phyloP scores from a whole-genome alignment of 2,888 invertebrate genomes.

The Bhutanitis thaidina region DNA sequence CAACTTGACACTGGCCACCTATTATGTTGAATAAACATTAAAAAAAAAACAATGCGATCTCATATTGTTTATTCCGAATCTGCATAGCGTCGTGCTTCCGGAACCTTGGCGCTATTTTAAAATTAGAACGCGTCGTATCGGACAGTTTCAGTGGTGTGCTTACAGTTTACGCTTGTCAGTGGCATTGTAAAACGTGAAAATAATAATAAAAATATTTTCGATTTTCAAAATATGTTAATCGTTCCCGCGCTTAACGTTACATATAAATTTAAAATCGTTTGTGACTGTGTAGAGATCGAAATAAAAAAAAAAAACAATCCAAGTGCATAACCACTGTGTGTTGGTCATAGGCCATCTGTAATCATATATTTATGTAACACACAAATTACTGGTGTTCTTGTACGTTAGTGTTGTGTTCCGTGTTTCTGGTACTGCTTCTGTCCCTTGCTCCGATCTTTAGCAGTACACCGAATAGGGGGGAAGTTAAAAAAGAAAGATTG shows the following conservation, averaged over 20 bases:
- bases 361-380: no score
- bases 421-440: no score
- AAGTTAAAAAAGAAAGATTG: no score
- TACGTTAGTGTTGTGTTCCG: no score
- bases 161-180: background rate
- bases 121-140: conserved; percentile 22
- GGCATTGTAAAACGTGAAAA: background rate
- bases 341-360: no score
- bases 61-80: conserved; percentile 4
- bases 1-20: no score
- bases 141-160: conserved; percentile 20
- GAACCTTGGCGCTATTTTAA: conserved; percentile 24
- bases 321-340: no score
- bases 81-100: background rate
- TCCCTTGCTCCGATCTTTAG: no score
- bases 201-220: background rate
- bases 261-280: background rate
- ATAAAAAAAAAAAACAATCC: no score
- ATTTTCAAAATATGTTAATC: background rate
- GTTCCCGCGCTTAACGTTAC: background rate
- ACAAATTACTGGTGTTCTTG: no score
- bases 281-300: no score
- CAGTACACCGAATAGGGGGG: no score
- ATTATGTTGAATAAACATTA: conserved; percentile 10
- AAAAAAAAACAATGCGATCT: conserved; percentile 6